Evolutionary conservation across 2,888 invertebrate genomes (phyloP).

Genomic region (Lordiphosa andalusiaca): DNA sequence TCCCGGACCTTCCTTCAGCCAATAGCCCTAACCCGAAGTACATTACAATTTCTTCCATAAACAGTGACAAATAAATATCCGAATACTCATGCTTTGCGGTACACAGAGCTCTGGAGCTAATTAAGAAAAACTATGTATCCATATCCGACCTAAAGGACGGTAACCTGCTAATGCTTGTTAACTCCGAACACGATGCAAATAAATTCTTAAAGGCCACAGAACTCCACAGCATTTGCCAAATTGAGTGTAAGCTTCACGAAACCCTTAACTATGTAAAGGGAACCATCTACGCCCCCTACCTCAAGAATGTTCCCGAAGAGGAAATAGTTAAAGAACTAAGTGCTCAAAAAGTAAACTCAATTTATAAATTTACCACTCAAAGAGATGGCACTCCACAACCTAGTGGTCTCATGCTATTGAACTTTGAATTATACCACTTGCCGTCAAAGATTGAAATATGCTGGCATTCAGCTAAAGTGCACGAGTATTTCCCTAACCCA

Average conservation of each 20-base stretch:
- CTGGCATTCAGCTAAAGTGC: slow-evolving; percentile 14
- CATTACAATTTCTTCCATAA: slow-evolving; percentile 17
- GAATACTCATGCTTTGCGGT: slow-evolving; percentile 23
- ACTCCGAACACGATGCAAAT: slow-evolving; percentile 7
- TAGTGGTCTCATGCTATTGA: slow-evolving; percentile 15
- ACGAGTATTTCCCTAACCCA: slow-evolving; percentile 9
- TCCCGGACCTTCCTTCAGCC: background rate
- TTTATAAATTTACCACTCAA: slow-evolving; percentile 11
- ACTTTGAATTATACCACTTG: slow-evolving; percentile 12
- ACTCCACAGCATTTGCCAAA: slow-evolving; percentile 14
- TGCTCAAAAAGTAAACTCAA: slow-evolving; percentile 1
- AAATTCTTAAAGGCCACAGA: no score
- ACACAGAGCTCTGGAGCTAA: slow-evolving; percentile 17
- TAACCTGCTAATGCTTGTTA: slow-evolving; percentile 11
- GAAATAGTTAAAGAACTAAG: slow-evolving; percentile 16
- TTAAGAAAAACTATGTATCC: slow-evolving; percentile 9
- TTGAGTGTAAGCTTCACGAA: slow-evolving; percentile 15
- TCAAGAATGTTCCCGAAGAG: slow-evolving; percentile 11
- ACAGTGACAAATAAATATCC: no score
- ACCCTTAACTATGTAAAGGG: slow-evolving; percentile 15
- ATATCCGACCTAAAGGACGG: slow-evolving; percentile 12
- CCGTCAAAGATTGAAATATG: slow-evolving; percentile 14
- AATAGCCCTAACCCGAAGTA: slow-evolving; percentile 18
- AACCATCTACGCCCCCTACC: slow-evolving; percentile 11
- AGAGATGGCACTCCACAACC: slow-evolving; percentile 10